Percentiles rank a stretch among this genome's conserved stretches.
phyloP scores from a whole-genome alignment of 2,113 vertebrate species.

The Scopus umbretta region DNA sequence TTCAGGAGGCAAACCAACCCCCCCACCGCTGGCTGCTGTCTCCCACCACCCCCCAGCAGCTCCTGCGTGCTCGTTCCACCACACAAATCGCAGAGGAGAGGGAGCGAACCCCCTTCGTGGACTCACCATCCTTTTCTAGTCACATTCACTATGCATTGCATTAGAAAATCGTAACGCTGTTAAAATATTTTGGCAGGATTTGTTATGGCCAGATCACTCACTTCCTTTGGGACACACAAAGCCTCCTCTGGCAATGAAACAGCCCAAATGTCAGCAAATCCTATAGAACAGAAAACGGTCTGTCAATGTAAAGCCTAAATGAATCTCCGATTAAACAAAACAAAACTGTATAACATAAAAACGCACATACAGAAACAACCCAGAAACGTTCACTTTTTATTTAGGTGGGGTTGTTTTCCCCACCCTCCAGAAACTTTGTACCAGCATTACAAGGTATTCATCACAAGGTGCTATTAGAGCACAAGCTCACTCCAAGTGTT shows the following conservation, averaged over 20 bases:
- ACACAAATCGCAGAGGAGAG: conserved; percentile 23
- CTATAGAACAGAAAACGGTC: conserved; percentile 19
- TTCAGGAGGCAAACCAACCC: neutral
- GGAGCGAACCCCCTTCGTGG: conserved; percentile 20
- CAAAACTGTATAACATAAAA: conserved; percentile 8
- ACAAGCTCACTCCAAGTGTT: conserved; percentile 58
- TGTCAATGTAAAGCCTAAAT: conserved; percentile 10
- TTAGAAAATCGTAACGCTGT: conserved; percentile 64
- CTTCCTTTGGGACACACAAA: conserved; percentile 65
- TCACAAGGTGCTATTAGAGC: conserved; percentile 65
- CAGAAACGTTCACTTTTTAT: neutral
- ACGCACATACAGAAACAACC: neutral
- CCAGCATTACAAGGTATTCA: conserved; percentile 50
- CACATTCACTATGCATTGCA: conserved; percentile 61
- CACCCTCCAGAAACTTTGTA: conserved; percentile 47
- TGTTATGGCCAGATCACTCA: conserved; percentile 66
- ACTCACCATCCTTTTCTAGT: conserved; percentile 60
- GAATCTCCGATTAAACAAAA: conserved; percentile 8
- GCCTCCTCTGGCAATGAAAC: conserved; percentile 40
- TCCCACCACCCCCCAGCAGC: neutral
- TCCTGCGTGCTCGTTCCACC: neutral
- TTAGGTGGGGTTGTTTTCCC: neutral
- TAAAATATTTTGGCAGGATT: conserved; percentile 66
- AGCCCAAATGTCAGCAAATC: conserved; percentile 26
- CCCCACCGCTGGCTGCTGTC: neutral